Conservation (phyloP, 2,797 vertebrate genomes). For the Enteromius argenteus region DNA sequence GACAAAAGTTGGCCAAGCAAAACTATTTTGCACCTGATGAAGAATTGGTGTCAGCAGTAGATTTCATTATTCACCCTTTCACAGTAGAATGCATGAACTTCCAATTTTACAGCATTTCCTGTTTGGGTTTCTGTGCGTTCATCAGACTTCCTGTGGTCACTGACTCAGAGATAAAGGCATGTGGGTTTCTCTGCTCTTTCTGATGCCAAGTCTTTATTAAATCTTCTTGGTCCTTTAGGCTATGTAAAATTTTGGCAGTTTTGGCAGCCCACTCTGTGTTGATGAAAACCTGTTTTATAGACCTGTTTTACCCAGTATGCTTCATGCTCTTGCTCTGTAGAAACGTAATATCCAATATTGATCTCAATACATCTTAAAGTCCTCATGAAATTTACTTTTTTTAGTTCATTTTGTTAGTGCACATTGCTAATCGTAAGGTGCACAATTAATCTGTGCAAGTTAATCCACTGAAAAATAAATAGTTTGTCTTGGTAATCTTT, state of each 20-base stretch:
- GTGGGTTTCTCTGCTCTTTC: background rate
- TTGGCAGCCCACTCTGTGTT: background rate
- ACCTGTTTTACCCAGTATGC: background rate
- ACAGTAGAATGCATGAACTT: background rate
- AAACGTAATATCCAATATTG: background rate
- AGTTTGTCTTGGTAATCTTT: background rate
- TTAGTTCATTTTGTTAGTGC: background rate
- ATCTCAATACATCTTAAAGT: background rate
- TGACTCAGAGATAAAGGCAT: conserved; percentile 26
- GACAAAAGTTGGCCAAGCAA: background rate
- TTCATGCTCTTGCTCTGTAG: background rate
- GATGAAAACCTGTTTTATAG: background rate
- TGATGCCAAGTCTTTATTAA: conserved; percentile 5
- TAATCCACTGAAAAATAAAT: background rate
- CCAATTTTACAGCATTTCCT: conserved; percentile 27
- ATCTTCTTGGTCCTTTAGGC: background rate
- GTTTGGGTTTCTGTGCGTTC: conserved; percentile 19
- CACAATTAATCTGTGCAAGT: background rate
- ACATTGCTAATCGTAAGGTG: background rate
- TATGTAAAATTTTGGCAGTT: background rate
- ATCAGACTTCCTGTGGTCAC: conserved; percentile 34
- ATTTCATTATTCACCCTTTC: background rate
- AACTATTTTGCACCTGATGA: conserved; percentile 2
- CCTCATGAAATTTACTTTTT: background rate
- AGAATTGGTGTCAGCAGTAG: background rate